These are phyloP conservation scores for Bombyx mandarina DNA, from an alignment of 1,140 invertebrate genomes.

Conservation along the genomic window DNA sequence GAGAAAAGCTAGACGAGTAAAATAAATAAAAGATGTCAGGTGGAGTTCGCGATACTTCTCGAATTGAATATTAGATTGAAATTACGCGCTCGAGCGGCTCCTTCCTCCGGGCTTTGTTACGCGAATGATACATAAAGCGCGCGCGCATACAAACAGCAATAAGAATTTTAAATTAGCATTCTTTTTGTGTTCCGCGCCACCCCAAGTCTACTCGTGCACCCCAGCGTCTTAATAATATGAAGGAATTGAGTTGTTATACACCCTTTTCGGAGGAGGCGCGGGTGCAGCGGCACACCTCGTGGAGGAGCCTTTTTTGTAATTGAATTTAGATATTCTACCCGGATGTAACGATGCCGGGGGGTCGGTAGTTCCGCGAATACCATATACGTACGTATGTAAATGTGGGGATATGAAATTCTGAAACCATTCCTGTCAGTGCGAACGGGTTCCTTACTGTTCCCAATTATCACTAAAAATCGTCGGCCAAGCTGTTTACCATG, in stretches of 20 bases:
- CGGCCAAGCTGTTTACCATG: background rate
- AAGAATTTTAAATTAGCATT: constrained; percentile 70
- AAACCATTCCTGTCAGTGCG: background rate
- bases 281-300: constrained; percentile 57
- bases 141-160: constrained; percentile 63
- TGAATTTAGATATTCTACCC: constrained; percentile 67
- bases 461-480: background rate
- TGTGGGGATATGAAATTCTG: background rate
- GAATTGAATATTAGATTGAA: constrained; percentile 69
- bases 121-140: constrained; percentile 60
- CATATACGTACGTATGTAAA: constrained; percentile 2
- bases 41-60: constrained; percentile 49
- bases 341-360: constrained; percentile 49
- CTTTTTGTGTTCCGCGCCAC: constrained; percentile 60
- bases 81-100: constrained; percentile 59
- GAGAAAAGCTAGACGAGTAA: constrained; percentile 38
- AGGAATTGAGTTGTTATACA: constrained; percentile 69
- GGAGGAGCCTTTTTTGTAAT: constrained; percentile 63
- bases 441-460: background rate
- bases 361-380: constrained; percentile 18
- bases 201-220: constrained; percentile 42
- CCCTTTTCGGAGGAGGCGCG: constrained; percentile 59
- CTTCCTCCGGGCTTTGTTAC: constrained; percentile 47
- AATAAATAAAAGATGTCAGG: constrained; percentile 57
- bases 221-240: constrained; percentile 64